Evolutionary conservation across 2,113 vertebrate species (phyloP).

Genomic region (Cottus gobio): DNA sequence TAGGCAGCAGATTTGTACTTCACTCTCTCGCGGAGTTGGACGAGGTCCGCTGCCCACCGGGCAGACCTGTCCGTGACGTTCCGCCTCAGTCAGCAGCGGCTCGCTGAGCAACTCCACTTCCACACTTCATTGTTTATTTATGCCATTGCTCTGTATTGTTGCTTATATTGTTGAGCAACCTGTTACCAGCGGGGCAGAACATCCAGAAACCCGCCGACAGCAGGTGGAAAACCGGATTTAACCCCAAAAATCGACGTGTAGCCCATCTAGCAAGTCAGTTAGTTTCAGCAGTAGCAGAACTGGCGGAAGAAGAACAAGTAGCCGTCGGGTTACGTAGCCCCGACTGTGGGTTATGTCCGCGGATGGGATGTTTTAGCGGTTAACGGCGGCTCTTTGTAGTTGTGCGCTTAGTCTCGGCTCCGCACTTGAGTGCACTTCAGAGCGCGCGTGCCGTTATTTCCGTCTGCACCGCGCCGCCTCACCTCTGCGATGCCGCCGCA

Average conservation of each 20-base stretch:
- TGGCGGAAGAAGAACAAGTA: neutral
- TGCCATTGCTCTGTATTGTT: accelerated
- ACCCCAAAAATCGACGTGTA: neutral
- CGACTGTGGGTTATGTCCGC: neutral
- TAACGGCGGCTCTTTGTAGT: slow-evolving; percentile 18
- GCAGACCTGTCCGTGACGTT: slow-evolving; percentile 14
- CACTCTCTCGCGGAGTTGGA: neutral
- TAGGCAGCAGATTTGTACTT: slow-evolving; percentile 21
- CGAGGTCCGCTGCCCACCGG: slow-evolving; percentile 3
- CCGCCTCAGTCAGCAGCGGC: neutral
- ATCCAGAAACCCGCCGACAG: neutral
- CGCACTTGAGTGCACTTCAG: slow-evolving; percentile 35
- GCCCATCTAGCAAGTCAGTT: neutral
- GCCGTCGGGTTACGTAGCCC: neutral
- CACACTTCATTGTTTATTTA: neutral
- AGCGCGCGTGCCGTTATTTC: slow-evolving; percentile 1
- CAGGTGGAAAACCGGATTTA: slow-evolving; percentile 28
- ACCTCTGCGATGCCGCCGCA: neutral
- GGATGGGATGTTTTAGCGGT: neutral
- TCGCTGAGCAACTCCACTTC: neutral
- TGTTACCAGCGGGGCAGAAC: neutral
- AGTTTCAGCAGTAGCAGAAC: neutral
- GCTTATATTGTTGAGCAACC: neutral
- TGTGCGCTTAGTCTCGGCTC: slow-evolving; percentile 6
- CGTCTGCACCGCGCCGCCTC: neutral